A percentile compares a stretch with the other conserved stretches of the same genome.
phyloP scores from a whole-genome alignment of 2,797 vertebrate species.

The Gymnoscopelus microlampas region DNA sequence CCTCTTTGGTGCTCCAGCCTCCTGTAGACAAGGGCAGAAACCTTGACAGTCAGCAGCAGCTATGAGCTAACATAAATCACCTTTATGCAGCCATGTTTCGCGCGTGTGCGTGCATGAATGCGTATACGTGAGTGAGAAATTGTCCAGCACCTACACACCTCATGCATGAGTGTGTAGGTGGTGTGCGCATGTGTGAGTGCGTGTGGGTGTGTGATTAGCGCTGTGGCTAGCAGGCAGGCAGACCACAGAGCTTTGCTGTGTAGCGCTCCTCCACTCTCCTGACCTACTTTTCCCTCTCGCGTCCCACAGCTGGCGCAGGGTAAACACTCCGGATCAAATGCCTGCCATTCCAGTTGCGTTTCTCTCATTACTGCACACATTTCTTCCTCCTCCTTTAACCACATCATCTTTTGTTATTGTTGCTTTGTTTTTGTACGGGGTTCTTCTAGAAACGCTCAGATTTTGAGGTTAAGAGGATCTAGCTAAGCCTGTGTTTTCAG shows the following conservation, averaged over 20 bases:
- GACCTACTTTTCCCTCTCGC: constrained; percentile 80
- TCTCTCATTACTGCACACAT: constrained; percentile 56
- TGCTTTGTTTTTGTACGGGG: constrained; percentile 5
- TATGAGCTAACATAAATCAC: constrained; percentile 67
- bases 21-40: constrained; percentile 53
- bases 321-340: constrained; percentile 69
- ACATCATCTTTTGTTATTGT: constrained; percentile 14
- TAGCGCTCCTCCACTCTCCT: constrained; percentile 64
- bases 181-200: constrained; percentile 5
- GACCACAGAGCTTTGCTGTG: constrained; percentile 51
- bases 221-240: constrained; percentile 46
- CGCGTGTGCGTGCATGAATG: constrained; percentile 3
- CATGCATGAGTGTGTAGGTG: background rate
- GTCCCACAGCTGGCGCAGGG: constrained; percentile 74
- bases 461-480: constrained; percentile 36
- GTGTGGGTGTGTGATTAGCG: constrained; percentile 56
- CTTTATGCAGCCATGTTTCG: constrained; percentile 20
- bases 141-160: background rate
- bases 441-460: constrained; percentile 35
- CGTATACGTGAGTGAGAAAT: background rate
- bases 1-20: constrained; percentile 36
- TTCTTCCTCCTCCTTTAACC: constrained; percentile 27
- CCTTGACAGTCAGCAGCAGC: constrained; percentile 68
- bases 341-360: constrained; percentile 70
- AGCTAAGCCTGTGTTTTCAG: constrained; percentile 15